Evolutionary conservation across 2,888 invertebrate genomes (phyloP).

Genomic region (Macropis europaea): DNA sequence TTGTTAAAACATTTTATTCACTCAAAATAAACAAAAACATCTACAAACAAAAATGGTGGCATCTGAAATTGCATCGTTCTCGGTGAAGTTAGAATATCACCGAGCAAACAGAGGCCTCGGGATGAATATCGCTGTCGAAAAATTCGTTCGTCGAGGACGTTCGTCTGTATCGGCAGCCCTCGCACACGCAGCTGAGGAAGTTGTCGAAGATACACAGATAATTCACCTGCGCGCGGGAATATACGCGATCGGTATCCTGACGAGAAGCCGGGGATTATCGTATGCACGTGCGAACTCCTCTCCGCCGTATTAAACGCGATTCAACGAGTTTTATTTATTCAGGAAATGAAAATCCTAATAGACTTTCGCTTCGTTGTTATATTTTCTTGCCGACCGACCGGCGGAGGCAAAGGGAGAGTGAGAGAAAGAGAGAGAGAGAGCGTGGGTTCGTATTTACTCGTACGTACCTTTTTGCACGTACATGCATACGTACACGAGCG

Average conservation of each 20-base stretch:
- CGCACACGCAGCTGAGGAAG: not conserved
- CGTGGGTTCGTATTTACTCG: conserved; percentile 58
- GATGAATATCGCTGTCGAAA: too few relatives aligned
- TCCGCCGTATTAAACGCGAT: conserved; percentile 65
- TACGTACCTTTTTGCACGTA: conserved; percentile 47
- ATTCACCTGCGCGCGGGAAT: conserved; percentile 37
- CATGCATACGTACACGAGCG: conserved; percentile 22
- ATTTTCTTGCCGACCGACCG: conserved; percentile 60
- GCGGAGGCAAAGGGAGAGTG: too few relatives aligned
- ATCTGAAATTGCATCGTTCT: too few relatives aligned
- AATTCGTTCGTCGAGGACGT: too few relatives aligned
- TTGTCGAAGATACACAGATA: conserved; percentile 23
- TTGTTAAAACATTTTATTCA: too few relatives aligned
- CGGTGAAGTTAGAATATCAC: too few relatives aligned
- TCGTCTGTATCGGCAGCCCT: too few relatives aligned
- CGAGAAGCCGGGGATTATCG: conserved; percentile 62
- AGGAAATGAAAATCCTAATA: conserved; percentile 69
- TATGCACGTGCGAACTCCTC: conserved; percentile 62
- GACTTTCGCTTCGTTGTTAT: conserved; percentile 67
- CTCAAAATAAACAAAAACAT: too few relatives aligned
- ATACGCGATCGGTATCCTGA: conserved; percentile 50
- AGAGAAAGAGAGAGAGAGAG: too few relatives aligned
- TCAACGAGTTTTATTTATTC: conserved; percentile 67
- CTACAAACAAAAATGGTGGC: too few relatives aligned
- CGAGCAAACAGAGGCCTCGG: too few relatives aligned